phyloP scores from a whole-genome alignment of 2,797 vertebrate species.

The Onychomys torridus region DNA sequence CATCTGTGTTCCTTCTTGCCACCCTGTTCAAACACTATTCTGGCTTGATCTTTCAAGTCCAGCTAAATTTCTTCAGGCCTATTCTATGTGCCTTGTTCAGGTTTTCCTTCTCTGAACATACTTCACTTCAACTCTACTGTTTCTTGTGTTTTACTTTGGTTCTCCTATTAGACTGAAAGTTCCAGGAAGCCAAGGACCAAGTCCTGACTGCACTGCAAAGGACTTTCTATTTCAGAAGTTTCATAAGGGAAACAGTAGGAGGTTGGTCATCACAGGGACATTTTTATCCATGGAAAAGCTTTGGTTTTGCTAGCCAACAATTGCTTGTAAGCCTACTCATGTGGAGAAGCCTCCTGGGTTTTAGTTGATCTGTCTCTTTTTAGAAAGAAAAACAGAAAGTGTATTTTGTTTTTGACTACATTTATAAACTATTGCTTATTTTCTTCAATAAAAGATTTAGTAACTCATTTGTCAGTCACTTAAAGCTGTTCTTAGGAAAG shows the following conservation, averaged over 20 bases:
- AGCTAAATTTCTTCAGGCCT: background rate
- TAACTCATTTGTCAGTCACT: constrained; percentile 5
- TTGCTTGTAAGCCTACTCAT: background rate
- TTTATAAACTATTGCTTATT: constrained; percentile 33
- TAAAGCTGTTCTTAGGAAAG: constrained; percentile 41
- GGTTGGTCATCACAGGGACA: background rate
- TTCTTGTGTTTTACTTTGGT: constrained; percentile 16
- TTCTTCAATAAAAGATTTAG: constrained; percentile 35
- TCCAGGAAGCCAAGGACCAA: constrained; percentile 8
- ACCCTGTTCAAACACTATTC: background rate
- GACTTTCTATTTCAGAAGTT: constrained; percentile 21
- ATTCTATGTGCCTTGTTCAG: background rate
- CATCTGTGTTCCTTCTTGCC: background rate
- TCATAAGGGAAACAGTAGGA: constrained; percentile 23
- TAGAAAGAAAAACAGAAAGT: constrained; percentile 37
- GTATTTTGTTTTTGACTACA: constrained; percentile 12
- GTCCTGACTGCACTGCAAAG: background rate
- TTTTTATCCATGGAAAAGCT: constrained; percentile 48
- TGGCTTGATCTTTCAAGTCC: background rate
- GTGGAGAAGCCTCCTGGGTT: background rate
- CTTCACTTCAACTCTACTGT: background rate
- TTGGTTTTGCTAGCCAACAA: constrained; percentile 19
- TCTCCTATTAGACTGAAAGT: constrained; percentile 13
- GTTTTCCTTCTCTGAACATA: background rate
- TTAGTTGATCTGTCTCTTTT: constrained; percentile 17